phyloP scores from a whole-genome alignment of 2,888 invertebrate species.

The Parnassius mnemosyne region DNA sequence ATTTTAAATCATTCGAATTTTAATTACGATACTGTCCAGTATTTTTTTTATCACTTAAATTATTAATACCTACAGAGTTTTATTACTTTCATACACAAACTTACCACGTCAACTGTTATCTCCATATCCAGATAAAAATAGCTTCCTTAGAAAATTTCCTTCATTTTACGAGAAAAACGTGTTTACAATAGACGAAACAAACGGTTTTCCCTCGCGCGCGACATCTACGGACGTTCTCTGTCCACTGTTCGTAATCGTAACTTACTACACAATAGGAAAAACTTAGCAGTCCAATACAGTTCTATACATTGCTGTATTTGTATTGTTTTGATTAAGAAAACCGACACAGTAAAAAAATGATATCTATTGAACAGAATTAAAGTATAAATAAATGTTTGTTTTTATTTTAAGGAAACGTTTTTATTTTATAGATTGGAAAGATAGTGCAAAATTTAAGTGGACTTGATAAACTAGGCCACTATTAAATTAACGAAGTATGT shows the following conservation, averaged over 20 bases:
- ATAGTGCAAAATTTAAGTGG: no score
- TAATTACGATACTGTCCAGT: no score
- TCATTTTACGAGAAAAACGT: conserved; percentile 12
- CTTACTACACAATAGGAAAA: conserved; percentile 26
- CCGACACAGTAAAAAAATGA: not conserved
- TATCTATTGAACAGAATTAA: no score
- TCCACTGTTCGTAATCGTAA: conserved; percentile 25
- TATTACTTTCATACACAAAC: conserved; percentile 28
- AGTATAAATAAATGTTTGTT: no score
- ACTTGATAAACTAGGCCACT: no score
- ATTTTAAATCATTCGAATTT: no score
- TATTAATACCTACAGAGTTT: no score
- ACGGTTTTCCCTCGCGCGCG: conserved; percentile 24
- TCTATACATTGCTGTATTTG: conserved; percentile 14
- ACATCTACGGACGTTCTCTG: conserved; percentile 22
- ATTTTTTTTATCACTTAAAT: no score
- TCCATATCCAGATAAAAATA: conserved; percentile 45
- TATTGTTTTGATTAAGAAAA: conserved; percentile 14
- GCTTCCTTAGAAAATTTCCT: conserved; percentile 1
- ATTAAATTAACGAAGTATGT: no score
- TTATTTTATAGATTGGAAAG: no score
- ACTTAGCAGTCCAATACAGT: conserved; percentile 22
- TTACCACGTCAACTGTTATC: conserved; percentile 71
- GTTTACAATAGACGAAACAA: conserved; percentile 5
- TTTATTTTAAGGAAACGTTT: no score